Base-by-base conservation (phyloP, 2,888 invertebrate genomes). In the Pogonocherus hispidulus region DNA sequence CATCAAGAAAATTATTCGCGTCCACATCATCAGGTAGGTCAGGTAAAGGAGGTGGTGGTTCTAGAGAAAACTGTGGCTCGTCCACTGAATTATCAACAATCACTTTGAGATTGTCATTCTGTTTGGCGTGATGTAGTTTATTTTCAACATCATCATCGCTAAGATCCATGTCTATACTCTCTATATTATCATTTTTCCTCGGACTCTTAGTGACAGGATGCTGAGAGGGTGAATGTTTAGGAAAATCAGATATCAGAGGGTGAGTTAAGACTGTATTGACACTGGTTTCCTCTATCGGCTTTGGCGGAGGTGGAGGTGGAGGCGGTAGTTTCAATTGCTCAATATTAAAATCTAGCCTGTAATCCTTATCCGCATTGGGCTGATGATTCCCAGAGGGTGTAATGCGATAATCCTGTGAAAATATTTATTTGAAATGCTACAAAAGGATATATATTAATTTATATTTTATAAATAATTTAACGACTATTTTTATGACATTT, bases 111-210 rank as follows among this genome's bases (percentile, higher is more conserved):
- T 76, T 75, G 16, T 72, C 70, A 41, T 69, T 57, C 14, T 70
- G 70, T 20, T 63, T 65, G 14, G 41, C 3, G 2, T 60, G 57
- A 41, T 63, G 63, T 5, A 60, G 35, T 32, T 56, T 65, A 20
- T 44, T 56, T 20, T 73, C 69, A 9, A 74, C 75, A 59, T 94
- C 94, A 52, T 95, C 95, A 78, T 95, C 95, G 9, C 94, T 94
- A 82, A 95, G 88, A 74, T 95, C 95, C 94, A 95, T 95, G 75
- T 95, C 95, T 67, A 94, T 92, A 81, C 91, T 93, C 80, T 93
- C 93, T 2, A 93, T 91, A 80, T 92, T 94, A 78, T 94, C 94
- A 72, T 56, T 72, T 67, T 77, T 79, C 22, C 77, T 54, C 8
- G 66, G 67, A 18, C 69, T 60, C 18, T 32, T 51, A 3, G 67